Evolutionary conservation across 2,888 invertebrate genomes (phyloP).

Genomic region (Thumatha senex): DNA sequence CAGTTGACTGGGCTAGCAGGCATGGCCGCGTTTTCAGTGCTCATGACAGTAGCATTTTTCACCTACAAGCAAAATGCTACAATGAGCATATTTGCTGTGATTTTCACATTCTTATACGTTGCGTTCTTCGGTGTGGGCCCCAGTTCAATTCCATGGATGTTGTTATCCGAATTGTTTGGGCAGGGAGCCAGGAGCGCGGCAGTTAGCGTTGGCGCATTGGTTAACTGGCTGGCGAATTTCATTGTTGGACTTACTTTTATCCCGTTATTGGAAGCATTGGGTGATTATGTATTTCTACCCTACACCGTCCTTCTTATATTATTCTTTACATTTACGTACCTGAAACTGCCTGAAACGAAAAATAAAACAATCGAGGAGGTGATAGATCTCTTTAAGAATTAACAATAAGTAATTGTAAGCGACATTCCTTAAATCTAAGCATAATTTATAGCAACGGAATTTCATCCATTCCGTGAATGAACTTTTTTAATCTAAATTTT

Average conservation of each 20-base stretch:
- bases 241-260: conserved; percentile 77
- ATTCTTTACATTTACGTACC: conserved; percentile 75
- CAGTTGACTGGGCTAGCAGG: conserved; percentile 88
- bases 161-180: conserved; percentile 76
- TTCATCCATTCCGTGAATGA: too few relatives aligned
- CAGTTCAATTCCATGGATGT: conserved; percentile 82
- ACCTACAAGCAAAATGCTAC: conserved; percentile 66
- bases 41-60: conserved; percentile 85
- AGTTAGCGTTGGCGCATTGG: conserved; percentile 75
- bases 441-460: conserved; percentile 14
- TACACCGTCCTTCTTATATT: conserved; percentile 70
- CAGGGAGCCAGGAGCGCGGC: conserved; percentile 78
- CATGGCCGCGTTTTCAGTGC: conserved; percentile 88
- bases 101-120: conserved; percentile 77
- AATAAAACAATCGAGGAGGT: conserved; percentile 79
- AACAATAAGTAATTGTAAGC: conserved; percentile 35
- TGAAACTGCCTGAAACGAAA: conserved; percentile 78
- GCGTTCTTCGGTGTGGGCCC: conserved; percentile 79
- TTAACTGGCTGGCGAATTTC: conserved; percentile 81
- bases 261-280: conserved; percentile 60
- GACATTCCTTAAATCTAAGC: conserved; percentile 58
- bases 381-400: conserved; percentile 76
- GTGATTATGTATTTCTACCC: conserved; percentile 74
- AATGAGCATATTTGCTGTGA: conserved; percentile 76
- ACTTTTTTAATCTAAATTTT: too few relatives aligned